Evolutionary conservation across 35 echinoderm and acorn worm species (phyloP).

Genomic region (Heliocidaris tuberculata): DNA sequence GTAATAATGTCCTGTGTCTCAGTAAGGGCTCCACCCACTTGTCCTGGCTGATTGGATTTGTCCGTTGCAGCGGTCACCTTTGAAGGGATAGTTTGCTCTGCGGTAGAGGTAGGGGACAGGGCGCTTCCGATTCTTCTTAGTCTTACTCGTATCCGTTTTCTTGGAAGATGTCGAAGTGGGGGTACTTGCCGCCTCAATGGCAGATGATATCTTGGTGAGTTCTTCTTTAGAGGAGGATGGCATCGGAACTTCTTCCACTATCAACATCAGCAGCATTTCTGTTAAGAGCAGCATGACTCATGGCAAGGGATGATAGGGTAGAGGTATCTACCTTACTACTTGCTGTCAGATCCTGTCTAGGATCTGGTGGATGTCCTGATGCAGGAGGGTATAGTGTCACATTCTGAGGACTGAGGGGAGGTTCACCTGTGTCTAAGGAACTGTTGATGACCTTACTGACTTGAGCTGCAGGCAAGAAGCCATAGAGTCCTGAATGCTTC

Average conservation of each 20-base stretch:
- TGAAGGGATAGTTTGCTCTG: not conserved
- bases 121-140: constrained; percentile 50
- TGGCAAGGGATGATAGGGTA: not conserved
- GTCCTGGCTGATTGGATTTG: not conserved
- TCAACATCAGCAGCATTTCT: not conserved
- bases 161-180: constrained; percentile 7
- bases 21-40: constrained; percentile 41
- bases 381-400: constrained; percentile 76
- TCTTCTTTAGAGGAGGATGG: constrained; percentile 5
- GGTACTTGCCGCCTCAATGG: not conserved
- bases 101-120: not conserved
- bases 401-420: constrained; percentile 79
- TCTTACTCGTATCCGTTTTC: constrained; percentile 29
- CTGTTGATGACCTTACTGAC: constrained; percentile 51
- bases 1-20: constrained; percentile 78
- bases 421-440: constrained; percentile 50
- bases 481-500: constrained; percentile 68
- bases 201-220: constrained; percentile 7
- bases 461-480: constrained; percentile 47
- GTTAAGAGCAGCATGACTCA: not conserved
- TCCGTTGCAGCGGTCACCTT: not conserved
- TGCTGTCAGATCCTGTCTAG: not conserved
- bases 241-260: not conserved
- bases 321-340: constrained; percentile 34
- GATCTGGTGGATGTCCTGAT: constrained; percentile 11